phyloP scores from a whole-genome alignment of 2,113 vertebrate genomes.

The Brachionichthys hirsutus region DNA sequence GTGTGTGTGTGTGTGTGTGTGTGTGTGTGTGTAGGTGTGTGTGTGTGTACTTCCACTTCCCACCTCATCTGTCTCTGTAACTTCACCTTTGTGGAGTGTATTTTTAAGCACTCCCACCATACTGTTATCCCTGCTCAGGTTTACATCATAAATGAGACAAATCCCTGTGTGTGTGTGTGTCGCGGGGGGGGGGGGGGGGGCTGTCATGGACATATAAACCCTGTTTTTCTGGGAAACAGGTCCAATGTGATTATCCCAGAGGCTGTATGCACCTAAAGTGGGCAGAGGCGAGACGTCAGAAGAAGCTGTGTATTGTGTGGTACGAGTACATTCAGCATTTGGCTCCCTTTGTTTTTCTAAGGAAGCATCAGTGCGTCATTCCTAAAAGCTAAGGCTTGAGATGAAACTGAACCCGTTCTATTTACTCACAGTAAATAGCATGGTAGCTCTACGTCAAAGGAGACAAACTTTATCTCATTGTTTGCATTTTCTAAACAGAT shows the following conservation, averaged over 20 bases:
- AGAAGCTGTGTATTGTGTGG: conserved; percentile 30
- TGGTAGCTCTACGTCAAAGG: too few relatives aligned
- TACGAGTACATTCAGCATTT: conserved; percentile 18
- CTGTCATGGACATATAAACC: conserved; percentile 52
- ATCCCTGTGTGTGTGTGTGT: conserved; percentile 10
- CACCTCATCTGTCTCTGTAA: conserved; percentile 46
- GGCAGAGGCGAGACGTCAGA: conserved; percentile 35
- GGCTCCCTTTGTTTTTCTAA: conserved; percentile 4
- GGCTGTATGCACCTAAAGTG: conserved; percentile 46
- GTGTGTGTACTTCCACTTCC: not conserved
- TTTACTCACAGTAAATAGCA: not conserved
- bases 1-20: conserved; percentile 27
- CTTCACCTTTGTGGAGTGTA: conserved; percentile 58
- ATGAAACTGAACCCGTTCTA: not conserved
- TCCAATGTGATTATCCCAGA: conserved; percentile 51
- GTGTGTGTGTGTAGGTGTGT: conserved; percentile 35
- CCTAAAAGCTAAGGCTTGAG: conserved; percentile 20
- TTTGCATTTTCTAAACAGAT: not conserved
- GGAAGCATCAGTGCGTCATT: conserved; percentile 10
- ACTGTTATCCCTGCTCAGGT: conserved; percentile 56
- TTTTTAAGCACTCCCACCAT: conserved; percentile 66
- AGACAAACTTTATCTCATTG: not conserved
- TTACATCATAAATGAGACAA: conserved; percentile 71
- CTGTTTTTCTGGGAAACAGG: conserved; percentile 14
- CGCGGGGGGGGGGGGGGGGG: too few relatives aligned